Base-by-base conservation (phyloP, 2,888 invertebrate species). In the Drosophila trichaetosa region DNA sequence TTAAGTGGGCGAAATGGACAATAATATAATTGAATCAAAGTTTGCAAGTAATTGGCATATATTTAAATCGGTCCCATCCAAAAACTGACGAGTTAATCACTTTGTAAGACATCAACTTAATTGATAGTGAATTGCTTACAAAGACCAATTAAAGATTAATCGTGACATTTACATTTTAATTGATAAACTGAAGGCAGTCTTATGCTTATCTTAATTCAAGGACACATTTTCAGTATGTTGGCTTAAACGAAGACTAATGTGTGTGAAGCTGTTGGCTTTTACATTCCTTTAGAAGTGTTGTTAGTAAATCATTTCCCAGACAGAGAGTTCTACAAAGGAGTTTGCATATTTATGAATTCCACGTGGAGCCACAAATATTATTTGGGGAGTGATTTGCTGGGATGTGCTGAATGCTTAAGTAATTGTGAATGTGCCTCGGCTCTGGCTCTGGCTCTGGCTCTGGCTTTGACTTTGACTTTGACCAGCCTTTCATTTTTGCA, bases 401-500 rank as follows among this genome's bases (percentile, higher is more conserved):
- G 74, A 60, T 31, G 31, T 68, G 61, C 42, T 53, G 31, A 10
- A 31, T 31, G 51, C 34, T 56, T 49, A 61, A 49, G 52, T 56
- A 54, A 58, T 54, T 58, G 66, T 36, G 33, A 27, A 18, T 34
- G 38, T 27, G 27, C 36, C 33, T 11, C 33, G 36, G 42, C 31
- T 52, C 31, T 31, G 7, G 29, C 16, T 11, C 27, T 27, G 27
- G 27, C 27, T n/a, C n/a, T n/a, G 36, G 42, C 36, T 51, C 31
- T 31, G 7, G 29, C n/a, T 8, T 29, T 31, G 7, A 18, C n/a
- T 33, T 31, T 33, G 33, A 11, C 34, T 5, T 58, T 76, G 62
- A 42, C 46, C 67, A 40, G 54, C 24, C 21, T 61, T 69, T 61
- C 58, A 60, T 27, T 73, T 66, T 51, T 63, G 46, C 60, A 52